Evolutionary conservation across 2,888 invertebrate genomes (phyloP).

Genomic region (Brenthis ino): DNA sequence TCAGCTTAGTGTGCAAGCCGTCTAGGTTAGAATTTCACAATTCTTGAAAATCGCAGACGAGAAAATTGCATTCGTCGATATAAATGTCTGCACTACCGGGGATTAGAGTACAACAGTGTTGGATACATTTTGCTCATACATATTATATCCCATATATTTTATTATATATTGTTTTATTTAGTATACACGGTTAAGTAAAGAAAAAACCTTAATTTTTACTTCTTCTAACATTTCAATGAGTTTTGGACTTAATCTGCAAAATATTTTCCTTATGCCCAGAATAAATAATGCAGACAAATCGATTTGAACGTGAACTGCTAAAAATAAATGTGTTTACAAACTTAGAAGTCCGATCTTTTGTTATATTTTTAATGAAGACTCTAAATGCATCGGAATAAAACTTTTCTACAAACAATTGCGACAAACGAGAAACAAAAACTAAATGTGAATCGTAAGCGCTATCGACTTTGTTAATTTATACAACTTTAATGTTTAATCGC

Average conservation of each 20-base stretch:
- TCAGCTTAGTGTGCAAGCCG: conserved; percentile 28
- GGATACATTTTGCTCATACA: conserved; percentile 35
- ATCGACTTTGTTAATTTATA: conserved; percentile 2
- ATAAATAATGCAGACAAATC: no score
- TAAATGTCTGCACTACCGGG: conserved; percentile 46
- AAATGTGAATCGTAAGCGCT: conserved; percentile 7
- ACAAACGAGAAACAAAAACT: not conserved
- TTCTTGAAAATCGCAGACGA: conserved; percentile 47
- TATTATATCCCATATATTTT: not conserved
- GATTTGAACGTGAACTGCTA: no score
- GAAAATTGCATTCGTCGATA: conserved; percentile 53
- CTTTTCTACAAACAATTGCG: conserved; percentile 17
- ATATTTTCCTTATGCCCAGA: no score
- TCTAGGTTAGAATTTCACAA: conserved; percentile 46
- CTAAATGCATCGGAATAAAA: conserved; percentile 10
- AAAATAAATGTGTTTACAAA: not conserved
- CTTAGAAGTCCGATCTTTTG: not conserved
- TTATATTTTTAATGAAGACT: conserved; percentile 1
- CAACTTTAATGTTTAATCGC: not conserved
- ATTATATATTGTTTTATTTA: no score
- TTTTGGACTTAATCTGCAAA: no score
- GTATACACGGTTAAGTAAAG: no score
- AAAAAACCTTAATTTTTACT: no score
- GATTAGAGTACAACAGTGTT: conserved; percentile 48
- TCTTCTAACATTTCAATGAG: no score